Evolutionary conservation across 2,113 vertebrate genomes (phyloP).

Genomic region (Pterocles orientalis): DNA sequence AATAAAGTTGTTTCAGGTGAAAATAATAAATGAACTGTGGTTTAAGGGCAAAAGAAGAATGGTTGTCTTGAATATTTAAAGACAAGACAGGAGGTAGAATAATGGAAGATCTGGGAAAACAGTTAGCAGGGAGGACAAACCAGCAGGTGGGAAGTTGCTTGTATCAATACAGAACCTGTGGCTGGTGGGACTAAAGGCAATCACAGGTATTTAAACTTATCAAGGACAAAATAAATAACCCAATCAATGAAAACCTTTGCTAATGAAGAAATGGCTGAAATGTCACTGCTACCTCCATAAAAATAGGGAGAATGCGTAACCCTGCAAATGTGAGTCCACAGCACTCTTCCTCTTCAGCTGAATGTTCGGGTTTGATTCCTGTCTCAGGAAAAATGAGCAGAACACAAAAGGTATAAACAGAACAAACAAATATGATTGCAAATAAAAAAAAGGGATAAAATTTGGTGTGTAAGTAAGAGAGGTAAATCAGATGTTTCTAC

Average conservation of each 20-base stretch:
- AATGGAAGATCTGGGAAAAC: background rate
- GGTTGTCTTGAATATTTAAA: background rate
- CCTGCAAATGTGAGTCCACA: background rate
- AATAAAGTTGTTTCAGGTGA: background rate
- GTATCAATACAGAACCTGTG: background rate
- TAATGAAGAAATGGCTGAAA: background rate
- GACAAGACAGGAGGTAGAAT: background rate
- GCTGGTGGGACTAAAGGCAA: background rate
- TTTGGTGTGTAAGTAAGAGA: background rate
- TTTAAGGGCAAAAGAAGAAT: background rate
- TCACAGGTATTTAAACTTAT: background rate
- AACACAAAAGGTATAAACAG: background rate
- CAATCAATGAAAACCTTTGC: background rate
- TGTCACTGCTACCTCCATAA: background rate
- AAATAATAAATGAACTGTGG: background rate
- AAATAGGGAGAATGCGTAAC: background rate
- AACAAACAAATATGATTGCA: rapidly evolving
- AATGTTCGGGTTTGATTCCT: background rate
- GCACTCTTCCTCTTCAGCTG: background rate
- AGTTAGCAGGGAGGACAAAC: background rate
- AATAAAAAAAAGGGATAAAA: background rate
- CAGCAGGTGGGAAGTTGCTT: background rate
- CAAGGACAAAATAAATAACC: background rate
- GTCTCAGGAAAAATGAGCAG: background rate
- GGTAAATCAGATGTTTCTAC: background rate